Percentiles rank a stretch among this genome's conserved stretches.
Evolutionary conservation across 2,113 vertebrate species (phyloP).

Genomic region (Lagopus muta): DNA sequence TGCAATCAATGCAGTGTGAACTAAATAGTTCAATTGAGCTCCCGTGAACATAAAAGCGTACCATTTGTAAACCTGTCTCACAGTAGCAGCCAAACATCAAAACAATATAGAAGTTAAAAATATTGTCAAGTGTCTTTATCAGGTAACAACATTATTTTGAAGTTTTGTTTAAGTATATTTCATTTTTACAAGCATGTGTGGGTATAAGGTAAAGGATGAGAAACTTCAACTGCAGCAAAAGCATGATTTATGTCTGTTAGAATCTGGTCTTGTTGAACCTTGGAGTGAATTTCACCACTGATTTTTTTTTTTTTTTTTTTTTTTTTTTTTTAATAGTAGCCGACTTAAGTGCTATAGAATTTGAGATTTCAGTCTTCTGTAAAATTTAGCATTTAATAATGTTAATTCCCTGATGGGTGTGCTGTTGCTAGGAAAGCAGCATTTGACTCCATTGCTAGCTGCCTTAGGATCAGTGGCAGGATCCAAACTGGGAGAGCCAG

Average conservation of each 20-base stretch:
- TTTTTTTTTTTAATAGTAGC: neutral
- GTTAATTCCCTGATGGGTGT: constrained; percentile 2
- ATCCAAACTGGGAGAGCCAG: fast-evolving
- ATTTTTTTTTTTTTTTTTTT: neutral
- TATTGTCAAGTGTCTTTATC: neutral
- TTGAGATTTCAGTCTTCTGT: constrained; percentile 51
- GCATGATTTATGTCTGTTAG: neutral
- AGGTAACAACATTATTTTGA: neutral
- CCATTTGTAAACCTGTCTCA: neutral
- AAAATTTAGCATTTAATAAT: constrained; percentile 49
- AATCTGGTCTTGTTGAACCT: neutral
- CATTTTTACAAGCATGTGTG: neutral
- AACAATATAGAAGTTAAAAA: neutral
- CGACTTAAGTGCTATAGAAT: constrained; percentile 35
- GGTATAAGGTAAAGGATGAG: neutral
- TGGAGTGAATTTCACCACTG: neutral
- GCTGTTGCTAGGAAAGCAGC: constrained; percentile 20
- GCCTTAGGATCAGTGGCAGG: neutral
- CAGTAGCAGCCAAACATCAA: constrained; percentile 9
- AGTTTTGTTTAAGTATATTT: neutral
- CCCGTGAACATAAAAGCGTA: neutral
- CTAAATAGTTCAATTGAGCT: neutral
- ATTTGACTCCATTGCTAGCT: neutral
- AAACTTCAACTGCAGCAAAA: neutral
- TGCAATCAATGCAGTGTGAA: neutral